Conservation (phyloP, 2,888 invertebrate genomes). For the Gryllus longicercus region DNA sequence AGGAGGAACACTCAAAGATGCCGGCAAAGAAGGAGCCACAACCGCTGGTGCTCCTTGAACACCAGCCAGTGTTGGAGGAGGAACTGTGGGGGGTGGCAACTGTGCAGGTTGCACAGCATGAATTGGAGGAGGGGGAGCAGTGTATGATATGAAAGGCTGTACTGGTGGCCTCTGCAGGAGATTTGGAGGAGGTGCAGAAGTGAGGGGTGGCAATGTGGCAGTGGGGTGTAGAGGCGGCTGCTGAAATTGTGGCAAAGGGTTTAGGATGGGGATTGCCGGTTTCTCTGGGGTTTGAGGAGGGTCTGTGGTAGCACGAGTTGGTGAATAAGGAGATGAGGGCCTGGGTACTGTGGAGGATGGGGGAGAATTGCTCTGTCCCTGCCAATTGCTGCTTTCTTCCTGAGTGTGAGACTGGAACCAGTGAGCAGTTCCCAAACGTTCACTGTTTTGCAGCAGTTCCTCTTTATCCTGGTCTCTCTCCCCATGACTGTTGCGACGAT, state of each 20-base stretch:
- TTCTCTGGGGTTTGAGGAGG: slow-evolving; percentile 36
- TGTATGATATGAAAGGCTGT: slow-evolving; percentile 45
- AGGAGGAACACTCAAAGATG: slow-evolving; percentile 40
- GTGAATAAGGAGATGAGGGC: slow-evolving; percentile 38
- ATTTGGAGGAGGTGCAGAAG: slow-evolving; percentile 38
- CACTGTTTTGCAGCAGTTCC: slow-evolving; percentile 30
- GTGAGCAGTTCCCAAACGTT: slow-evolving; percentile 28
- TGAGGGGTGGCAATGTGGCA: slow-evolving; percentile 42
- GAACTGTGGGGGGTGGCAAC: slow-evolving; percentile 52
- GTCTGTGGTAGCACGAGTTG: slow-evolving; percentile 35
- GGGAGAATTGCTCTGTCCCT: slow-evolving; percentile 17
- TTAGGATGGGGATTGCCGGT: slow-evolving; percentile 45
- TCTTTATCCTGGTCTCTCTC: slow-evolving; percentile 23
- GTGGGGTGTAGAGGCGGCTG: slow-evolving; percentile 36
- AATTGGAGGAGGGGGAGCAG: slow-evolving; percentile 45
- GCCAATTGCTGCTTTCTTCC: slow-evolving; percentile 17
- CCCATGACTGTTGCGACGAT: neutral
- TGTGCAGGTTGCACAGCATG: slow-evolving; percentile 47
- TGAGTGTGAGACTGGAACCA: slow-evolving; percentile 27
- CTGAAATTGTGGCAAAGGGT: slow-evolving; percentile 43
- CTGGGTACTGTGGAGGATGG: neutral
- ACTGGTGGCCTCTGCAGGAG: slow-evolving; percentile 35
- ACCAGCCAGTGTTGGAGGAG: slow-evolving; percentile 44
- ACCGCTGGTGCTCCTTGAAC: slow-evolving; percentile 39
- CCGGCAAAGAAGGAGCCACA: slow-evolving; percentile 40